phyloP scores from a whole-genome alignment of 1,140 invertebrate species.

The Odontomachus brunneus region DNA sequence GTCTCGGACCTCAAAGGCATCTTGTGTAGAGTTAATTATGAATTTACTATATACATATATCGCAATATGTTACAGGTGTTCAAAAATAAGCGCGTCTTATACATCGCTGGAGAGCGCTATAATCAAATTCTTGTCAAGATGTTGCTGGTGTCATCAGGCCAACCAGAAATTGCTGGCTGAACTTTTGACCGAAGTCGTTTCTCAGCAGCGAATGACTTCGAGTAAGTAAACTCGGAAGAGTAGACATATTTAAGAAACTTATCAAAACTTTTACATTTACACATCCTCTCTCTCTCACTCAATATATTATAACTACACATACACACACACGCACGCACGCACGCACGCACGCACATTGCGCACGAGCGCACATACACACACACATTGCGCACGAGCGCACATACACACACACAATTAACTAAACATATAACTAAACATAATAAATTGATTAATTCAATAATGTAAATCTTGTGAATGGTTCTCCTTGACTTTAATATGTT shows the following conservation, averaged over 20 bases:
- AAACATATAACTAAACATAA: no score
- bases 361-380: no score
- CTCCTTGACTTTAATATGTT: not conserved
- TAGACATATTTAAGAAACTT: no score
- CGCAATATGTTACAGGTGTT: constrained; percentile 76
- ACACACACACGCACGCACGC: no score
- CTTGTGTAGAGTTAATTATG: no score
- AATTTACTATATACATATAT: not conserved
- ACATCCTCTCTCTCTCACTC: no score
- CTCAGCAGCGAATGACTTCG: constrained; percentile 88
- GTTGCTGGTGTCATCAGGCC: constrained; percentile 93
- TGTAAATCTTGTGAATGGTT: not conserved
- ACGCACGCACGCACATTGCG: no score
- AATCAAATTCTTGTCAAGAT: constrained; percentile 91
- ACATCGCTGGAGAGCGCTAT: constrained; percentile 90
- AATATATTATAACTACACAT: no score
- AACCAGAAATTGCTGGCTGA: constrained; percentile 94
- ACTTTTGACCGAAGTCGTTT: constrained; percentile 90
- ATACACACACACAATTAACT: no score
- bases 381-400: no score
- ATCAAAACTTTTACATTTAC: no score
- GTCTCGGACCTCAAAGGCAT: no score
- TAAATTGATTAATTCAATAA: not conserved
- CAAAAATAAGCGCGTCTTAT: constrained; percentile 84
- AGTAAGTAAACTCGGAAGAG: constrained; percentile 79